phyloP scores from a whole-genome alignment of 2,888 invertebrate species.

The Tipula unca region DNA sequence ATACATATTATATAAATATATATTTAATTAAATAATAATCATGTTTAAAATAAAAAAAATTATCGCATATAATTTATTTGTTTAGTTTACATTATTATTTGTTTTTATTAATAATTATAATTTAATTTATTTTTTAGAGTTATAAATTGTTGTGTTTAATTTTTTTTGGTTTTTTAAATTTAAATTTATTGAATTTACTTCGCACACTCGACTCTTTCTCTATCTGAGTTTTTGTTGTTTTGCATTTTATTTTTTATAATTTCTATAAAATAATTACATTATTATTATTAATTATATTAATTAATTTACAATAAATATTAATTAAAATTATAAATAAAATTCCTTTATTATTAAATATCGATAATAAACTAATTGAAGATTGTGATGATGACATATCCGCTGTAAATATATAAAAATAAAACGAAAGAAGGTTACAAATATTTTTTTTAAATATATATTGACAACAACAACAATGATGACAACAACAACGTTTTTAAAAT shows the following conservation, averaged over 20 bases:
- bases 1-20: not conserved
- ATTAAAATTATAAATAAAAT: not conserved
- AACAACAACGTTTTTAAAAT: no score
- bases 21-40: not conserved
- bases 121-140: not conserved
- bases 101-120: not conserved
- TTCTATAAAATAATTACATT: not conserved
- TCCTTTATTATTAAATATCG: not conserved
- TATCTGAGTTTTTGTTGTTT: not conserved
- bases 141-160: not conserved
- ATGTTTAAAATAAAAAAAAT: not conserved
- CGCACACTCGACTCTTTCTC: not conserved
- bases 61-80: not conserved
- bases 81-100: not conserved
- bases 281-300: not conserved
- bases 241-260: not conserved
- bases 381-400: not conserved
- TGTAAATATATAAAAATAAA: not conserved
- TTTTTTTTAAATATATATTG: not conserved
- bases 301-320: not conserved
- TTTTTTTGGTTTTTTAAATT: no score
- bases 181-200: not conserved
- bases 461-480: not conserved
- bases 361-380: not conserved
- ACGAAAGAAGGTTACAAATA: not conserved